These are phyloP conservation scores for Agrypnia vestita DNA, from an alignment of 1,140 invertebrate species.

Conservation along the genomic window DNA sequence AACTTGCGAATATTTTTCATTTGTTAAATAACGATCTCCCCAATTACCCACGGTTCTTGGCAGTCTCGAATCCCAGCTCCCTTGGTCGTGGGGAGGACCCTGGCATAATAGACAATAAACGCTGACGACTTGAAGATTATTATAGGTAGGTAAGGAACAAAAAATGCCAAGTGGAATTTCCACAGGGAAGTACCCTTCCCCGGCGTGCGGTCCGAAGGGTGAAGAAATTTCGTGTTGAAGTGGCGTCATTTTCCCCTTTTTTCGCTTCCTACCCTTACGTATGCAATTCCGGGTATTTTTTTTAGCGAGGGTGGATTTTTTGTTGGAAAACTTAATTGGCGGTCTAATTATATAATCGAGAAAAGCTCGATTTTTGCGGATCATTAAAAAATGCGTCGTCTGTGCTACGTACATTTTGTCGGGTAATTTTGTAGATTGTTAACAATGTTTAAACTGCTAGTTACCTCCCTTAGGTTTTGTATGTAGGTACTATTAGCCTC, in stretches of 20 bases:
- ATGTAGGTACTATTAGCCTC: no score
- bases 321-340: background rate
- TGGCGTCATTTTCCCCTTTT: constrained; percentile 11
- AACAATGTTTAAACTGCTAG: no score
- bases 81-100: background rate
- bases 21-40: background rate
- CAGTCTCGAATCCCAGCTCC: background rate
- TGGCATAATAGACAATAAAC: constrained; percentile 4
- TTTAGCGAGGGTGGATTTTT: background rate
- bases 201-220: background rate
- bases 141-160: constrained; percentile 11
- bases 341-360: background rate
- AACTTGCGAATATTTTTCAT: no score
- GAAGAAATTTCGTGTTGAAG: constrained; percentile 7
- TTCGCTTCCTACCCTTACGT: constrained; percentile 2
- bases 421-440: no score
- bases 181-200: background rate
- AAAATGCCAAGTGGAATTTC: constrained; percentile 12
- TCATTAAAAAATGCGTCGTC: no score
- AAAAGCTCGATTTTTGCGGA: background rate
- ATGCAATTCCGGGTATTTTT: background rate
- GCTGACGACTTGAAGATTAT: constrained; percentile 29
- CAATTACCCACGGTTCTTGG: background rate
- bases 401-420: no score
- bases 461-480: no score